Evolutionary conservation across 1,140 invertebrate genomes (phyloP).

Genomic region (Wiebesia pumilae): DNA sequence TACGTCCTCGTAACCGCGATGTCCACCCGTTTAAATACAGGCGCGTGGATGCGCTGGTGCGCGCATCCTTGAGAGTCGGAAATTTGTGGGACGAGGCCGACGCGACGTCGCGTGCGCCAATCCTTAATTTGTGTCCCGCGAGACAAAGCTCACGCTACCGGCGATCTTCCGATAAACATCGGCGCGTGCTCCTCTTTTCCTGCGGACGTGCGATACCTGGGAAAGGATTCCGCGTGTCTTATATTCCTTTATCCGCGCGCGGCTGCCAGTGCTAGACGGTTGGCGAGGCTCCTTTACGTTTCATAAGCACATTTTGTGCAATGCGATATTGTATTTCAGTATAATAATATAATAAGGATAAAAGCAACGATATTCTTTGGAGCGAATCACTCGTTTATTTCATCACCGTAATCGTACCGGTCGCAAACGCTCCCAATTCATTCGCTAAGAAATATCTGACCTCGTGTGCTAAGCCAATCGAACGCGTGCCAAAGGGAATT

Average conservation of each 20-base stretch:
- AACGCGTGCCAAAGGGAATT: too few species aligned
- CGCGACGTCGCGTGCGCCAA: constrained; percentile 13
- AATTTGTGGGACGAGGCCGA: constrained; percentile 67
- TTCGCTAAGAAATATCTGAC: not conserved
- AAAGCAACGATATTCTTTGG: too few species aligned
- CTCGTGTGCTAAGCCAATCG: not conserved
- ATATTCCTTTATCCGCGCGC: not conserved
- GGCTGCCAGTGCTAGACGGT: too few species aligned
- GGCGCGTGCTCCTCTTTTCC: not conserved
- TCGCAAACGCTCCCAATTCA: not conserved
- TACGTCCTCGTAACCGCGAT: not conserved
- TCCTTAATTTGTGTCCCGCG: constrained; percentile 40
- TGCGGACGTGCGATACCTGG: not conserved
- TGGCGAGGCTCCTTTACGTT: too few species aligned
- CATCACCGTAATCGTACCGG: not conserved
- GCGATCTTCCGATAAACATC: not conserved
- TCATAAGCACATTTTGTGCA: too few species aligned
- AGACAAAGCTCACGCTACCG: not conserved
- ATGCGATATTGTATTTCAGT: too few species aligned
- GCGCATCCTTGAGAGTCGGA: constrained; percentile 60
- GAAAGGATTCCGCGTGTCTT: not conserved
- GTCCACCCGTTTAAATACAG: not conserved
- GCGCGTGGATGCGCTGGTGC: not conserved
- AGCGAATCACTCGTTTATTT: not conserved
- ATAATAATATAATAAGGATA: too few species aligned